Evolutionary conservation across 35 echinoderm and acorn worm genomes (phyloP).

Genomic region (Ophioderma brevispina): DNA sequence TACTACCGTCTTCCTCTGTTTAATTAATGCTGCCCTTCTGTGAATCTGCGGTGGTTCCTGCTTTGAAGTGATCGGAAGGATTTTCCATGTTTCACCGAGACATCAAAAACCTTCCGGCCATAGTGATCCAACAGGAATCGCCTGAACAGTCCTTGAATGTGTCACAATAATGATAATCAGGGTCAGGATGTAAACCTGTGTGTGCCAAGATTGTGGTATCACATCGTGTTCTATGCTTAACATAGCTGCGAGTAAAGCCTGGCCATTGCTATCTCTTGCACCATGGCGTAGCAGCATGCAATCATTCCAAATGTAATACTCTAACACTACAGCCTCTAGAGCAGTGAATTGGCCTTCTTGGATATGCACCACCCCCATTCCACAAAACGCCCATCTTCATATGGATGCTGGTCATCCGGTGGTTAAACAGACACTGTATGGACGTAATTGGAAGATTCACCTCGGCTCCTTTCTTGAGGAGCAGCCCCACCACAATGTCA

Average conservation of each 20-base stretch:
- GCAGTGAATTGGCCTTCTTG: constrained; percentile 51
- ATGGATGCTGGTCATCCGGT: constrained; percentile 12
- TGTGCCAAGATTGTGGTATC: constrained; percentile 68
- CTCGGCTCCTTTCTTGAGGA: constrained; percentile 83
- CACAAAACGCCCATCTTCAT: constrained; percentile 13
- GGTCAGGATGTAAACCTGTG: constrained; percentile 86
- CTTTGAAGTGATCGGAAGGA: neutral
- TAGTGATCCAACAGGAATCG: constrained; percentile 22
- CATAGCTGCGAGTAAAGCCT: constrained; percentile 77
- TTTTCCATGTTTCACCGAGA: neutral
- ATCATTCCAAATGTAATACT: constrained; percentile 86
- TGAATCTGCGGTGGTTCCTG: constrained; percentile 29
- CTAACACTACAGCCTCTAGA: constrained; percentile 80
- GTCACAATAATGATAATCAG: constrained; percentile 67
- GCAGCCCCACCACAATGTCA: constrained; percentile 75
- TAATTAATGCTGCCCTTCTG: constrained; percentile 19
- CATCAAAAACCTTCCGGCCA: constrained; percentile 4
- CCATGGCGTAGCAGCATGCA: constrained; percentile 80
- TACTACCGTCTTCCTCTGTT: constrained; percentile 73
- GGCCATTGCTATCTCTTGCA: constrained; percentile 74
- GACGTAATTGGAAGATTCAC: constrained; percentile 85
- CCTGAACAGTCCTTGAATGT: constrained; percentile 67
- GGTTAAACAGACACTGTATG: constrained; percentile 65
- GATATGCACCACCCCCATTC: constrained; percentile 44
- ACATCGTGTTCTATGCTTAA: constrained; percentile 67